phyloP scores from a whole-genome alignment of 2,888 invertebrate species.

The Tolmerus cingulatus region DNA sequence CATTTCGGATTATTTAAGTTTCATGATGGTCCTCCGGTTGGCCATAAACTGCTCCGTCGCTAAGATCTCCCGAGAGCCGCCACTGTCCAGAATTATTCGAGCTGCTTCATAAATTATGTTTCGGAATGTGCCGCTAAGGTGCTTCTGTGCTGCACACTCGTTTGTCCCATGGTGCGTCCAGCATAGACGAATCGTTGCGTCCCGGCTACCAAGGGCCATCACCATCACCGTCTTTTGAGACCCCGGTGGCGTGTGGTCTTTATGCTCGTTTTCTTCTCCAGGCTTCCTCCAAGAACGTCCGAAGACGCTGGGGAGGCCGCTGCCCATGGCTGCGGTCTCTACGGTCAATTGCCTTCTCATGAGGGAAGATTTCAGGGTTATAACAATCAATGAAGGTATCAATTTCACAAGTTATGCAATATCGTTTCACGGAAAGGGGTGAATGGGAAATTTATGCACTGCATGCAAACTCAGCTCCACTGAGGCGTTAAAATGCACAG shows the following conservation, averaged over 20 bases:
- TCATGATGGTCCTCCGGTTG: neutral
- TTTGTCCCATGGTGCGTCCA: neutral
- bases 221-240: neutral
- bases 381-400: neutral
- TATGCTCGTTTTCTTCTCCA: neutral
- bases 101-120: conserved; percentile 36
- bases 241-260: conserved; percentile 16
- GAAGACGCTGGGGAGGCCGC: neutral
- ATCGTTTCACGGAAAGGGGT: neutral
- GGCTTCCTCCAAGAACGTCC: neutral
- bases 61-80: neutral
- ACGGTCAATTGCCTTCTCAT: neutral
- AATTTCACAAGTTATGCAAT: neutral
- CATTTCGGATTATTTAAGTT: neutral
- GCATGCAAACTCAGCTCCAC: neutral
- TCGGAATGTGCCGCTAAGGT: conserved; percentile 41
- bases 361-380: neutral
- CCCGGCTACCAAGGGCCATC: neutral
- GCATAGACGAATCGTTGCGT: conserved; percentile 20
- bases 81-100: conserved; percentile 35
- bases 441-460: neutral
- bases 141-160: conserved; percentile 35
- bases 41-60: neutral
- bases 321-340: neutral
- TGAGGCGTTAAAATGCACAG: neutral